phyloP scores from a whole-genome alignment of 1,140 invertebrate species.

The Chlorops oryzae region DNA sequence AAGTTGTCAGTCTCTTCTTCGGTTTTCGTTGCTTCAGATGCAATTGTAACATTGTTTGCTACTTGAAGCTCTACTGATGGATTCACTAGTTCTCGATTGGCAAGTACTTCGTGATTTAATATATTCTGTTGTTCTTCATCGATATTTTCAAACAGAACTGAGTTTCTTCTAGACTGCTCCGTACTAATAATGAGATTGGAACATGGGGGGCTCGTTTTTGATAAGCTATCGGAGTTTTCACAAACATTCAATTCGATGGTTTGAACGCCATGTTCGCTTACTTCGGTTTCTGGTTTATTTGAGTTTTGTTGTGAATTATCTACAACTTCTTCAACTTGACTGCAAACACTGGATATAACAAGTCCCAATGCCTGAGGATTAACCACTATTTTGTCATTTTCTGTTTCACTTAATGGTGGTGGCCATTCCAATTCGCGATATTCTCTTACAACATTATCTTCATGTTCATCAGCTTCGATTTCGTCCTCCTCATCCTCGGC shows the following conservation, averaged over 20 bases:
- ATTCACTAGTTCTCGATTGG: background rate
- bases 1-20: constrained; percentile 40
- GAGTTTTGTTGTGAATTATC: background rate
- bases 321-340: background rate
- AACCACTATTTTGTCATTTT: background rate
- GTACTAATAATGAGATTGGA: too few species aligned
- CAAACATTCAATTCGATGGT: background rate
- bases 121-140: constrained; percentile 39
- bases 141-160: constrained; percentile 18
- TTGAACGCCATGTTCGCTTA: background rate
- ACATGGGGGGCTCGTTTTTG: background rate
- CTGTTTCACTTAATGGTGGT: constrained; percentile 9
- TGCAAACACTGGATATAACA: constrained; percentile 11
- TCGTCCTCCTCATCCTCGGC: constrained; percentile 34
- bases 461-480: constrained; percentile 23
- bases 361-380: background rate
- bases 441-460: constrained; percentile 25
- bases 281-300: background rate
- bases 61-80: background rate
- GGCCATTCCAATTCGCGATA: constrained; percentile 36
- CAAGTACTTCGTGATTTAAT: constrained; percentile 32
- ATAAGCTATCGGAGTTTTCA: background rate
- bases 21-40: background rate
- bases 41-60: constrained; percentile 2
- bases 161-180: too few species aligned